Evolutionary conservation across 2,797 vertebrate genomes (phyloP).

Genomic region (Rhinogobio ventralis): DNA sequence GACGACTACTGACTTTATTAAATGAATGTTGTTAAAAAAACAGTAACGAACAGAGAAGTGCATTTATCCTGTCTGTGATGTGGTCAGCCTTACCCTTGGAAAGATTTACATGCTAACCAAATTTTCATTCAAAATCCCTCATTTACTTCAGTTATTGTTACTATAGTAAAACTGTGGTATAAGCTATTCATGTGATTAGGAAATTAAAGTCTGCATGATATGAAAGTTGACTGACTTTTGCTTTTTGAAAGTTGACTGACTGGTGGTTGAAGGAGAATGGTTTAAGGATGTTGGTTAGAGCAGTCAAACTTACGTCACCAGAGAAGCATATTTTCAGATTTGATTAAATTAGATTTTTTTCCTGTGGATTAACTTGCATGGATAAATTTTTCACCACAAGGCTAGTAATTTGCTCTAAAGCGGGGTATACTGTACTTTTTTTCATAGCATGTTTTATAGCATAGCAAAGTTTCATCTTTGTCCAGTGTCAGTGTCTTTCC

Average conservation of each 20-base stretch:
- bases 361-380: not conserved
- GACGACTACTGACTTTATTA: not conserved
- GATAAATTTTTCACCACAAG: not conserved
- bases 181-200: not conserved
- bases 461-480: too few relatives aligned
- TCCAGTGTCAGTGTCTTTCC: not conserved
- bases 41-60: not conserved
- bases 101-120: not conserved
- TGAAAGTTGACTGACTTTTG: not conserved
- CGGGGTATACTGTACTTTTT: not conserved
- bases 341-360: not conserved
- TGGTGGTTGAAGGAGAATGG: not conserved
- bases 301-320: not conserved
- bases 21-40: not conserved
- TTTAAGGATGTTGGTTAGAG: not conserved
- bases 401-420: not conserved
- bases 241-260: not conserved
- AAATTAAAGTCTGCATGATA: not conserved
- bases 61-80: conserved; percentile 21
- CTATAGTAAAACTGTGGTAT: conserved; percentile 11
- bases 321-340: not conserved
- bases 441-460: too few relatives aligned
- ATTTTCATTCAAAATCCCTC: not conserved
- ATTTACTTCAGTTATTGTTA: not conserved
- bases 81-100: not conserved